Conservation (phyloP, 2,888 invertebrate genomes). For the Drosophila kanekoi region DNA sequence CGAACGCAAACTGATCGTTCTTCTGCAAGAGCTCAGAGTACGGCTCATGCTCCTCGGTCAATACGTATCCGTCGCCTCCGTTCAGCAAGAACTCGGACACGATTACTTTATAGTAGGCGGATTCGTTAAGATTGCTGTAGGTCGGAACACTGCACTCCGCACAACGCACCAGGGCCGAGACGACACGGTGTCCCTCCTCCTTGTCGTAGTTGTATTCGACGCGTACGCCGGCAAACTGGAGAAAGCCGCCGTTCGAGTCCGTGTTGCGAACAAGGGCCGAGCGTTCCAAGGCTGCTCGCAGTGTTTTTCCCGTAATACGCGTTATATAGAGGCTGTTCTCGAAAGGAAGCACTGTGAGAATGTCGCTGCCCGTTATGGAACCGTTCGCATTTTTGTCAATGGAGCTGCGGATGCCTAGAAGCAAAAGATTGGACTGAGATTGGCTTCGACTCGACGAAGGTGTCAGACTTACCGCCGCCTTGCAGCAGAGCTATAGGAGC, state of each 20-base stretch:
- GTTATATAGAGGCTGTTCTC: conserved; percentile 89
- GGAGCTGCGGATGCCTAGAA: conserved; percentile 87
- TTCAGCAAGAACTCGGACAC: conserved; percentile 88
- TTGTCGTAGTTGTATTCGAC: conserved; percentile 89
- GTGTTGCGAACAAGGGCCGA: conserved; percentile 86
- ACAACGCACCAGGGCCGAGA: conserved; percentile 88
- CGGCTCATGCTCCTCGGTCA: conserved; percentile 54
- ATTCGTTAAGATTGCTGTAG: conserved; percentile 86
- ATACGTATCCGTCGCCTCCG: conserved; percentile 90
- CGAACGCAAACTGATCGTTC: conserved; percentile 87
- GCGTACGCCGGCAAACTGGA: conserved; percentile 92
- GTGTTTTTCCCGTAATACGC: conserved; percentile 88
- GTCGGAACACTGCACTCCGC: conserved; percentile 88
- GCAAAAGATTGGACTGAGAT: not conserved
- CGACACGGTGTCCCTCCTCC: conserved; percentile 88
- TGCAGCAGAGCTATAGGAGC: conserved; percentile 91
- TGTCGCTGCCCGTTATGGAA: conserved; percentile 89
- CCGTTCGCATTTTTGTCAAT: conserved; percentile 86
- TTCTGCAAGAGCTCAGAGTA: conserved; percentile 82
- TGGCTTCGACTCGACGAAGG: accelerated
- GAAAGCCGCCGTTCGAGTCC: conserved; percentile 89
- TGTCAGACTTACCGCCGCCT: conserved; percentile 87
- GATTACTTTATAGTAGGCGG: conserved; percentile 88
- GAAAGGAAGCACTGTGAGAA: conserved; percentile 92
- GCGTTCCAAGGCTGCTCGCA: conserved; percentile 89